These are phyloP conservation scores for Erythrocercus mccallii DNA, from an alignment of 2,113 vertebrate genomes.

Conservation along the genomic window DNA sequence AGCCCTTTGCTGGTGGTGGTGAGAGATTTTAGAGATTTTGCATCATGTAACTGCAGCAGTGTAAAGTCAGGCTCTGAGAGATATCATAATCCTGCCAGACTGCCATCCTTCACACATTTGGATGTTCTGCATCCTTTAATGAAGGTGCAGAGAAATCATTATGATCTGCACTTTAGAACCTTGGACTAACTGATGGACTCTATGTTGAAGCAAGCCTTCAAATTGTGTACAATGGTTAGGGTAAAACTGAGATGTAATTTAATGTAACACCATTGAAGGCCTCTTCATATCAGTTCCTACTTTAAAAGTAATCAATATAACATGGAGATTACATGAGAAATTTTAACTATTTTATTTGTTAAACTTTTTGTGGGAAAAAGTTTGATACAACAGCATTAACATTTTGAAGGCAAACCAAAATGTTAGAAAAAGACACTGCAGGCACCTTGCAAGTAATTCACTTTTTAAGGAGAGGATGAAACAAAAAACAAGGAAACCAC, in stretches of 20 bases:
- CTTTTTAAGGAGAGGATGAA: not conserved
- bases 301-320: not conserved
- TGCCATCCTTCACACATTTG: not conserved
- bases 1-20: not conserved
- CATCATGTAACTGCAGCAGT: not conserved
- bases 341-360: not conserved
- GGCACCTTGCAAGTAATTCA: not conserved
- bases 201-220: not conserved
- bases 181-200: not conserved
- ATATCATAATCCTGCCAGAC: not conserved
- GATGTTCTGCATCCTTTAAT: not conserved
- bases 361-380: not conserved
- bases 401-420: not conserved
- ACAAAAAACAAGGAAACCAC: not conserved
- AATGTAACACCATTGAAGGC: not conserved
- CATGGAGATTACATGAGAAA: not conserved
- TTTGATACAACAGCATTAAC: not conserved
- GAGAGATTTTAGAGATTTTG: not conserved
- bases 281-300: not conserved
- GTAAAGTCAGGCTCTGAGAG: not conserved
- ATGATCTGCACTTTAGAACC: not conserved
- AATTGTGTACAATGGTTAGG: not conserved
- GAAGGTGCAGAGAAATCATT: not conserved
- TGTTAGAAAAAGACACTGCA: not conserved
- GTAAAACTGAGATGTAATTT: not conserved